A percentile compares a stretch with the other conserved stretches of the same genome.
Conservation (phyloP, 2,888 invertebrate species). For the Escarpia spicata region DNA sequence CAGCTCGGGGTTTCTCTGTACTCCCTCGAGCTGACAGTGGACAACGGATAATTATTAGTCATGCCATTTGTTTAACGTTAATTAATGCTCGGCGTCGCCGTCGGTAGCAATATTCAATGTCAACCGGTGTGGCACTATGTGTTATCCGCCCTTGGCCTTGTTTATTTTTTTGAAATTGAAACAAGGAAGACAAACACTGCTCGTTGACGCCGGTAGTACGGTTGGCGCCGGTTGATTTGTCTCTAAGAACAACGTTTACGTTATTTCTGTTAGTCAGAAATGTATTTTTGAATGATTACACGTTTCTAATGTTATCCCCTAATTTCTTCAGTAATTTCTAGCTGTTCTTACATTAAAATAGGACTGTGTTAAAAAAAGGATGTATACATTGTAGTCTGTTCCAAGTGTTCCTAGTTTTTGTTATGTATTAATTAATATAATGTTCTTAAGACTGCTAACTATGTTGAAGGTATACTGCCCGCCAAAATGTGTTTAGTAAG, state of each 20-base stretch:
- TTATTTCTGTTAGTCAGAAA: neutral
- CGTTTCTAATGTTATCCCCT: neutral
- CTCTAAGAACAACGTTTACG: neutral
- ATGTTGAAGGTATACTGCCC: too few species aligned
- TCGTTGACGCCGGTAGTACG: too few species aligned
- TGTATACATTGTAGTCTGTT: too few species aligned
- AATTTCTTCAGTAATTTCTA: neutral
- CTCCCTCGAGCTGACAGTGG: neutral
- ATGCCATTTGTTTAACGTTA: slow-evolving; percentile 4
- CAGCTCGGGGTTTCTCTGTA: neutral
- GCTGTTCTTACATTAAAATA: too few species aligned
- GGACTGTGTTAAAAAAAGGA: too few species aligned
- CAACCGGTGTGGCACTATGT: neutral
- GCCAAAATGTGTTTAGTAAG: too few species aligned
- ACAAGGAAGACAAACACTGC: slow-evolving; percentile 8
- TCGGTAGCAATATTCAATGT: neutral
- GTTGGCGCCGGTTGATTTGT: neutral
- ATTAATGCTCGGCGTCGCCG: neutral
- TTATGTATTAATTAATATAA: too few species aligned
- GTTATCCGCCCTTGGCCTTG: neutral
- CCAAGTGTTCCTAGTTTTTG: too few species aligned
- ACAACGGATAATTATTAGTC: neutral
- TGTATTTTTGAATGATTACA: neutral
- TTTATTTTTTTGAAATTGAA: neutral
- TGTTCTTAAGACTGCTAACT: too few species aligned